A percentile compares a stretch with the other conserved stretches of the same genome.
Conservation (phyloP, 1,140 invertebrate genomes). For the Maniola jurtina region DNA sequence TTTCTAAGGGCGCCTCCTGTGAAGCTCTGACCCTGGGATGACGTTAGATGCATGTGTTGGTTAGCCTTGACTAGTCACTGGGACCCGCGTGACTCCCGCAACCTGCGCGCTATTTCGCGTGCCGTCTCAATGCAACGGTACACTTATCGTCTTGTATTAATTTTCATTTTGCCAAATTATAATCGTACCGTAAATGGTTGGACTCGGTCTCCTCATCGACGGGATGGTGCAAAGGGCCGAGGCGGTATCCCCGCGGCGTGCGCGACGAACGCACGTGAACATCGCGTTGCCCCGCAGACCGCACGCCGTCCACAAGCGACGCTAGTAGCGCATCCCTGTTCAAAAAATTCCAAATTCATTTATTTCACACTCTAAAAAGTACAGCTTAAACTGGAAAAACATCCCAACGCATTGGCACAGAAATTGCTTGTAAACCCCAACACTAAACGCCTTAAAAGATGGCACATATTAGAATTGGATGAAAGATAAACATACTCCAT, state of each 20-base stretch:
- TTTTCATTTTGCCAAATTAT: neutral
- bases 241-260: constrained; percentile 90
- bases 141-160: too few species aligned
- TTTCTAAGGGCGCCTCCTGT: too few species aligned
- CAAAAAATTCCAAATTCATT: neutral
- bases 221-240: constrained; percentile 91
- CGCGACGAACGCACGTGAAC: constrained; percentile 95
- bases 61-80: too few species aligned
- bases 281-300: constrained; percentile 97
- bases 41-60: too few species aligned
- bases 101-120: neutral
- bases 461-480: too few species aligned
- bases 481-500: too few species aligned
- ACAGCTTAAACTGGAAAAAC: too few species aligned
- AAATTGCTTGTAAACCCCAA: too few species aligned
- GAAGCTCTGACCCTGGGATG: too few species aligned
- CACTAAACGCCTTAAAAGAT: too few species aligned
- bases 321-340: constrained; percentile 95
- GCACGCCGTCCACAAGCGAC: constrained; percentile 96
- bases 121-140: neutral
- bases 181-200: constrained; percentile 72
- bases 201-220: constrained; percentile 98
- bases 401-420: too few species aligned
- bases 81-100: too few species aligned
- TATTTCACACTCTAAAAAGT: neutral